Evolutionary conservation across 2,888 invertebrate genomes (phyloP), one percentile per base, ranked within the genome.

Genomic region (Tiliacea citrago): DNA sequence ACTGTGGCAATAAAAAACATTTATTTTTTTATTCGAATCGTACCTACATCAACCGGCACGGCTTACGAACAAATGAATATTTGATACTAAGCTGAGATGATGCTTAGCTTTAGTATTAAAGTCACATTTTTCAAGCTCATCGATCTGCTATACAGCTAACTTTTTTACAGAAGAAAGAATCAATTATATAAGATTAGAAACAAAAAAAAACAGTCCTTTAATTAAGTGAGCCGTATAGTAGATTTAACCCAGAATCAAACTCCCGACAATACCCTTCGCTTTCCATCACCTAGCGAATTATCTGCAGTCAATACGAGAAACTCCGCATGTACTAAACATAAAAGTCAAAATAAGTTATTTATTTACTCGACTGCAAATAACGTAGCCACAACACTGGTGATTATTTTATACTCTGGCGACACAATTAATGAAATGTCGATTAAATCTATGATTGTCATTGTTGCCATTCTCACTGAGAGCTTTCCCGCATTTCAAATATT

Each of bases 1-100:
- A 90, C 83, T 93, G 88, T 93, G 94, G 94, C 95, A 95, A 95
- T 96, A 95, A 94, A 95, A 95, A 96, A 94, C 94, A 91, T 95
- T 95, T 95, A 94, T 94, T 94, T 91, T 81, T 90, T 88, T 86
- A 79, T 79, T 76, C 85, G 81, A 88, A 82, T 86, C 89, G 81
- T 9, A 42, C 7, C 39, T 88, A 89, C 91, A 74, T 82, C 73
- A 82, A 65, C 73, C 70, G 24, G 79, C 79, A 86, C 76, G 42
- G 57, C 79, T 80, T 86, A 87, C 79, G 57, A 53, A 68, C 68
- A 77, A 82, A 88, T 85, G 78, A 85, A 71, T 78, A 81, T 84
- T 87, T 83, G 67, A 85, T 83, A 89, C 86, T 83, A 82, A 79
- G 71, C 58, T 39, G 51, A 74, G 16, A 13, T 39, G 29, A 39